Percentiles rank a stretch among this genome's conserved stretches.
These are phyloP conservation scores for Stylophora pistillata DNA, from an alignment of 64 coral and sea anemone species.

Conservation along the genomic window DNA sequence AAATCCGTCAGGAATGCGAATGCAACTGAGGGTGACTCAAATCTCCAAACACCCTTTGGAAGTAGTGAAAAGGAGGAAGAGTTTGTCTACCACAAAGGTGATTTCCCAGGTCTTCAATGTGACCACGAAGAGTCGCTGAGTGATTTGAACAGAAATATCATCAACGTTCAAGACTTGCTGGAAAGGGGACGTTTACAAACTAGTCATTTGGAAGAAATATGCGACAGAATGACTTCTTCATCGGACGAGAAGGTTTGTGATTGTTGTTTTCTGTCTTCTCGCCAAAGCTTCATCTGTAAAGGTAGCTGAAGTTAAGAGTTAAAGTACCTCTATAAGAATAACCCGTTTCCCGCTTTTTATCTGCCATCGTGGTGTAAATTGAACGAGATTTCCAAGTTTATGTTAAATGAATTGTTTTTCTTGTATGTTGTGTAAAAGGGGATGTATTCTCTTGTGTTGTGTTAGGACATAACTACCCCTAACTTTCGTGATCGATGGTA, in stretches of 20 bases:
- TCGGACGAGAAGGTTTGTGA: background rate
- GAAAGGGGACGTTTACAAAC: conserved; percentile 18
- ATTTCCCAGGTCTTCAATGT: conserved; percentile 59
- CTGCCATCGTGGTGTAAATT: too few relatives aligned
- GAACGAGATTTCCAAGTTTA: too few relatives aligned
- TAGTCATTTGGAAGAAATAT: conserved; percentile 34
- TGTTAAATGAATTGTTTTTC: too few relatives aligned
- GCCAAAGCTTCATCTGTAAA: background rate
- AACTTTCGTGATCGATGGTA: too few relatives aligned
- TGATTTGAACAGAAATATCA: conserved; percentile 41
- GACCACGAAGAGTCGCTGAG: conserved; percentile 46
- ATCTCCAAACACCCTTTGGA: background rate
- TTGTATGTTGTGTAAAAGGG: too few relatives aligned
- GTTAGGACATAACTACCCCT: too few relatives aligned
- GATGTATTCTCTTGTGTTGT: too few relatives aligned
- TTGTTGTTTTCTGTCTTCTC: background rate
- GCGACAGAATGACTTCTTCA: conserved; percentile 37
- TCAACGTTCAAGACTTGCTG: conserved; percentile 14
- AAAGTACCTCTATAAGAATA: too few relatives aligned
- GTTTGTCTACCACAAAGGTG: background rate
- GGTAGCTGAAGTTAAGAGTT: too few relatives aligned
- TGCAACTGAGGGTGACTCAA: background rate
- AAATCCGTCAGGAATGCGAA: background rate
- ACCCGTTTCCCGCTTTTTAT: too few relatives aligned
- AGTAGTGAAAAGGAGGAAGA: background rate